These are phyloP conservation scores for Pemphredon lugubris DNA, from an alignment of 2,888 invertebrate genomes.

Conservation along the genomic window DNA sequence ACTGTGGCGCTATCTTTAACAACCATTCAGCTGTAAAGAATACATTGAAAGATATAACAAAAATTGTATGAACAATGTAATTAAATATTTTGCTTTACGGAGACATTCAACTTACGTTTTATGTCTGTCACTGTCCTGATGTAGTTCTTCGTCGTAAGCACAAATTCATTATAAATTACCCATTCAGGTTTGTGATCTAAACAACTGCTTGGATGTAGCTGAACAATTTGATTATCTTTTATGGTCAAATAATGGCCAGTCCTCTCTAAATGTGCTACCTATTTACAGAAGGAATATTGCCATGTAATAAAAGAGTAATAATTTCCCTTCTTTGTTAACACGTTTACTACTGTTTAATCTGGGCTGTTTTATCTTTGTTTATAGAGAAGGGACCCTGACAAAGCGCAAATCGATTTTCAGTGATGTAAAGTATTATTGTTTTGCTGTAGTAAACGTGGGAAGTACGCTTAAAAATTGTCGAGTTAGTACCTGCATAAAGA, in stretches of 20 bases:
- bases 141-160: constrained; percentile 99
- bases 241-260: constrained; percentile 99
- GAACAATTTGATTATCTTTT: constrained; percentile 99
- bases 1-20: constrained; percentile 96
- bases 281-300: constrained; percentile 36
- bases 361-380: too few species aligned
- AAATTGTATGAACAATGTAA: background rate
- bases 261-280: constrained; percentile 98
- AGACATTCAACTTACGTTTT: constrained; percentile 91
- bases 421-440: too few species aligned
- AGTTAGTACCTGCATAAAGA: constrained; percentile 97
- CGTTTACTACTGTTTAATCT: too few species aligned
- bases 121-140: constrained; percentile 99
- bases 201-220: constrained; percentile 99
- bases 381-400: too few species aligned
- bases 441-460: too few species aligned
- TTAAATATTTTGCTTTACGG: background rate
- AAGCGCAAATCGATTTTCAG: too few species aligned
- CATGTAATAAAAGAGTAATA: constrained; percentile 1
- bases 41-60: constrained; percentile 6
- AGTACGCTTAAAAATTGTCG: too few species aligned
- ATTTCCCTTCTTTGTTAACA: background rate
- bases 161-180: constrained; percentile 99
- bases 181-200: constrained; percentile 99
- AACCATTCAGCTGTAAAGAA: constrained; percentile 92